Base-by-base conservation (phyloP, 1,140 invertebrate species). In the Lutraria rhynchaena region DNA sequence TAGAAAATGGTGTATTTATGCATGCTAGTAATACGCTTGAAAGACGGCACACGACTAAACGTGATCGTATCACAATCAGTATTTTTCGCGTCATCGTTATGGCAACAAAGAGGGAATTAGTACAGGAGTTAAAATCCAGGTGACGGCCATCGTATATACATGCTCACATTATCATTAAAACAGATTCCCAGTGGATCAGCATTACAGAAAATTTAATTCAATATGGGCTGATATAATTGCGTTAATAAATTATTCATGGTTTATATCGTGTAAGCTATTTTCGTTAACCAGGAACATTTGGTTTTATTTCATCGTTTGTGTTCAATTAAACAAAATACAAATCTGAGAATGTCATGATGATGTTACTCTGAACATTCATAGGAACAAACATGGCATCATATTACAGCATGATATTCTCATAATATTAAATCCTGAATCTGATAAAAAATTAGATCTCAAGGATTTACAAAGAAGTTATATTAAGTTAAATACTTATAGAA, bases 21-120 rank as follows among this genome's bases (percentile, higher is more conserved):
- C 46, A 19, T n/a, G 65, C 61, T 80, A 58, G 57, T 69, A 60
- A 1, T 35, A 80, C 46, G 76, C 29, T 58, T 80, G 60, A 60
- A 70, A 57, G 55, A 55, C 67, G 76, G 76, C 76, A 80, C 76
- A 70, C 76, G 76, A 80, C 76, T 27, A 60, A 44, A 37, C 37
- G 27, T 1, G 69, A 73, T 80, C 49, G 27, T 69, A 69, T 69
- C 61, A 37, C 76, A 17, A 67, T 65, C 5, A 41, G 5, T 57
- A 70, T 80, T 80, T 80, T 80, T 31, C 55, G 24, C 29, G 29
- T n/a, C n/a, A 65, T 51, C 41, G 27, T 15, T 58, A 35, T 27
- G 19, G 46, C 49, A 44, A 80, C 76, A 80, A 80, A 80, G 53
- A 31, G 58, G 31, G 51, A 57, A 27, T 29, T 31, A 57, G 69